These are phyloP conservation scores for Garrulus glandarius DNA, from an alignment of 2,797 vertebrate species.

Conservation along the genomic window DNA sequence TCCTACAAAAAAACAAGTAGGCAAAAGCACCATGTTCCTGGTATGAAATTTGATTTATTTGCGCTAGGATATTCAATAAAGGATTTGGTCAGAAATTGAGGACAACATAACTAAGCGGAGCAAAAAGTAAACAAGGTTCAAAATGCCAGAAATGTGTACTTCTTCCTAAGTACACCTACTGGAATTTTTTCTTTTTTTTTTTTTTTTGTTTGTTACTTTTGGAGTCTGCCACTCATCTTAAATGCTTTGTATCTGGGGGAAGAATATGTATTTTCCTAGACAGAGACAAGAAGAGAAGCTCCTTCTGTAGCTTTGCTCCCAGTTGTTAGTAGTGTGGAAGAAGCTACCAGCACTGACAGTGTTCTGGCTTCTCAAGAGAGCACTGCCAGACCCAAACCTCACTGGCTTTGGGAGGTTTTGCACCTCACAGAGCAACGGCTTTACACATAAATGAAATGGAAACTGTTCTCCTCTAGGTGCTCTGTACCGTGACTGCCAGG, in stretches of 20 bases:
- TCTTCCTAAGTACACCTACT: neutral
- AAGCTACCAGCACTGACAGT: neutral
- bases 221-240: neutral
- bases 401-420: neutral
- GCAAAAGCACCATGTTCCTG: neutral
- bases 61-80: neutral
- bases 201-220: neutral
- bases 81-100: neutral
- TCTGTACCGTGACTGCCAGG: neutral
- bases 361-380: neutral
- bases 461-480: neutral
- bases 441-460: neutral
- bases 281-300: neutral
- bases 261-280: neutral
- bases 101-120: fast-evolving
- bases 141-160: neutral
- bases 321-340: neutral
- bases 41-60: neutral
- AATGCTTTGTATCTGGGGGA: neutral
- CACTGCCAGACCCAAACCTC: neutral
- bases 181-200: neutral
- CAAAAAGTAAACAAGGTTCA: neutral
- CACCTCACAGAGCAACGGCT: neutral
- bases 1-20: neutral
- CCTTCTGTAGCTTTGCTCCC: neutral